Percentiles rank a stretch among this genome's conserved stretches.
Conservation (phyloP, 37 sponge, comb jelly and placozoan species). For the Bolinopsis microptera region DNA sequence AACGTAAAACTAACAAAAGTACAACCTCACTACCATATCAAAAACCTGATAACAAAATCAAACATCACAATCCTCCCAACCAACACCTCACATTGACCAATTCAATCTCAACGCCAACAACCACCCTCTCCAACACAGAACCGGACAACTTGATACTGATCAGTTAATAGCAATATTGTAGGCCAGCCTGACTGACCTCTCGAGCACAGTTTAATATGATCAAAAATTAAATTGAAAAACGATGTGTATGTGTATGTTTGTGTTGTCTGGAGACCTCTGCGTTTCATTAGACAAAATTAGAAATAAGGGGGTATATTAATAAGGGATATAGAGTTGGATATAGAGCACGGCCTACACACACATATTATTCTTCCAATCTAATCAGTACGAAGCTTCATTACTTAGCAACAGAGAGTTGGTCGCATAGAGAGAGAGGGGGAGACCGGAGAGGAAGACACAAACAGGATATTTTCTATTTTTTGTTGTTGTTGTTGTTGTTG, state of each 20-base stretch:
- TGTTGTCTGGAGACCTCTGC: no score
- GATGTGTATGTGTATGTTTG: neutral
- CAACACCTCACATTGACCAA: no score
- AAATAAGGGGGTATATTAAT: conserved; percentile 59
- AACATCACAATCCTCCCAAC: no score
- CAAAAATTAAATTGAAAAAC: neutral
- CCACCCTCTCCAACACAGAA: no score
- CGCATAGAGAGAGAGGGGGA: no score
- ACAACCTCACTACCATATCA: no score
- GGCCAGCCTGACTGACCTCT: neutral
- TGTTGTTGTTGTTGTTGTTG: no score
- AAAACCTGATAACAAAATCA: no score
- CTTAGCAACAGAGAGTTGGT: neutral
- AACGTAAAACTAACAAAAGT: no score
- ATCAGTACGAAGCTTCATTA: neutral
- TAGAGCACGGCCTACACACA: conserved; percentile 15
- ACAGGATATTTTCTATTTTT: neutral
- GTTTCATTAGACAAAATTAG: no score
- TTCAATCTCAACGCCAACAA: no score
- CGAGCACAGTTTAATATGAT: neutral
- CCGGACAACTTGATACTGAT: no score
- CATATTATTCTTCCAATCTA: conserved; percentile 16
- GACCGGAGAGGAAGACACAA: neutral
- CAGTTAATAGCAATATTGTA: neutral
- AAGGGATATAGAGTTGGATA: neutral